phyloP scores from a whole-genome alignment of 2,888 invertebrate genomes.

The Graphium colonna region DNA sequence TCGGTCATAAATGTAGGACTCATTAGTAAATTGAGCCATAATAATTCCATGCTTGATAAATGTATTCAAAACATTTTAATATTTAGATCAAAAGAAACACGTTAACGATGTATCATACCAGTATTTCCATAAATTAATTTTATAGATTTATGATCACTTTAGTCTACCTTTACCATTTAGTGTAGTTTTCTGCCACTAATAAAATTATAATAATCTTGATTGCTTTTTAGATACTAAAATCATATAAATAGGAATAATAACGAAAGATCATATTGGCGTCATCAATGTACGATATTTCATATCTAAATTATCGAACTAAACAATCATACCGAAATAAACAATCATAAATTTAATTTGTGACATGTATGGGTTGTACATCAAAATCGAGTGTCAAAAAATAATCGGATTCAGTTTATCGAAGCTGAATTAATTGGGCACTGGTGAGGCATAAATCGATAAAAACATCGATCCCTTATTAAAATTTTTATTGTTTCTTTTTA shows the following conservation, averaged over 20 bases:
- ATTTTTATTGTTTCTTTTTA: neutral
- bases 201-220: neutral
- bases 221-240: neutral
- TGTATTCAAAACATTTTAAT: no score
- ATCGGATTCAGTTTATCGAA: neutral
- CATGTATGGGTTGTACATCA: constrained; percentile 1
- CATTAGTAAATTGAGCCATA: no score
- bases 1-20: no score
- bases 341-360: constrained; percentile 3
- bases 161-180: neutral
- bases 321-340: neutral
- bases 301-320: constrained; percentile 5
- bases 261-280: neutral
- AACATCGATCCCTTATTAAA: constrained; percentile 4
- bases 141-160: neutral
- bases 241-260: neutral
- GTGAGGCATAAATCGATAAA: constrained; percentile 2
- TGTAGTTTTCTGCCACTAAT: neutral
- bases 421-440: constrained; percentile 6
- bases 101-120: no score
- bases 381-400: constrained; percentile 1
- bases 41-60: no score
- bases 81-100: no score
- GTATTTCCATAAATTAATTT: no score
- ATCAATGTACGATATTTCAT: neutral